A percentile compares a stretch with the other conserved stretches of the same genome.
These are phyloP conservation scores for Macrobrachium rosenbergii DNA, from an alignment of 1,140 invertebrate species.

Conservation along the genomic window DNA sequence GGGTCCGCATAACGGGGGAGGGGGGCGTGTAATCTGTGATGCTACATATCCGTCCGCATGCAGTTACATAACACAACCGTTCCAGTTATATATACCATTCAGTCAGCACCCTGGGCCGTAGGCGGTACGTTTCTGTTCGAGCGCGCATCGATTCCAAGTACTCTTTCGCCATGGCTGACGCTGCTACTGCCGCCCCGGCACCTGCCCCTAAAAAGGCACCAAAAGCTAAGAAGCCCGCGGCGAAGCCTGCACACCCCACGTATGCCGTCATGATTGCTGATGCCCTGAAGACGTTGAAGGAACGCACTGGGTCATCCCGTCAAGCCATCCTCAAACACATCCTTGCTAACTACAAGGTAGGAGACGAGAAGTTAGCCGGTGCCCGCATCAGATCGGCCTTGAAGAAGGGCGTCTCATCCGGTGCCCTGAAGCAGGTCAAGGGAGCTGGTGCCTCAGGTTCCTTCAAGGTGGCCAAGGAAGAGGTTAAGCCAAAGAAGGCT, in stretches of 20 bases:
- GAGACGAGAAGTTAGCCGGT: conserved; percentile 51
- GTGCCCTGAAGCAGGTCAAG: conserved; percentile 52
- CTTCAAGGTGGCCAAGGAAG: conserved; percentile 49
- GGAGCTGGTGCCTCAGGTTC: conserved; percentile 52
- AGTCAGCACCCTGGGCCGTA: background rate
- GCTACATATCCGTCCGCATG: conserved; percentile 56
- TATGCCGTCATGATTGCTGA: conserved; percentile 48
- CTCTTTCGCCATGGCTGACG: conserved; percentile 33
- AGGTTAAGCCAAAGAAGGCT: conserved; percentile 12
- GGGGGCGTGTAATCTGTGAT: conserved; percentile 31
- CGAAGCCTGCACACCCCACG: conserved; percentile 39
- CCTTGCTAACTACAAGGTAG: conserved; percentile 43
- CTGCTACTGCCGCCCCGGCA: conserved; percentile 1
- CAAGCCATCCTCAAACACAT: conserved; percentile 53
- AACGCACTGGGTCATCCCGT: conserved; percentile 47
- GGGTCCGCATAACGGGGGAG: conserved; percentile 9
- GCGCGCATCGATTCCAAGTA: background rate
- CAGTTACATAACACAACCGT: background rate
- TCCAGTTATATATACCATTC: background rate
- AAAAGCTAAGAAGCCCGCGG: conserved; percentile 34
- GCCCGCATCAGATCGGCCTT: conserved; percentile 35
- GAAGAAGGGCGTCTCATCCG: conserved; percentile 32
- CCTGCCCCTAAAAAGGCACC: conserved; percentile 37
- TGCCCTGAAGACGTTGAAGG: conserved; percentile 36
- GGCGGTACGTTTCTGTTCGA: background rate